phyloP scores from a whole-genome alignment of 92 coral and sea anemone species.

The Umimayanthus kanabou region DNA sequence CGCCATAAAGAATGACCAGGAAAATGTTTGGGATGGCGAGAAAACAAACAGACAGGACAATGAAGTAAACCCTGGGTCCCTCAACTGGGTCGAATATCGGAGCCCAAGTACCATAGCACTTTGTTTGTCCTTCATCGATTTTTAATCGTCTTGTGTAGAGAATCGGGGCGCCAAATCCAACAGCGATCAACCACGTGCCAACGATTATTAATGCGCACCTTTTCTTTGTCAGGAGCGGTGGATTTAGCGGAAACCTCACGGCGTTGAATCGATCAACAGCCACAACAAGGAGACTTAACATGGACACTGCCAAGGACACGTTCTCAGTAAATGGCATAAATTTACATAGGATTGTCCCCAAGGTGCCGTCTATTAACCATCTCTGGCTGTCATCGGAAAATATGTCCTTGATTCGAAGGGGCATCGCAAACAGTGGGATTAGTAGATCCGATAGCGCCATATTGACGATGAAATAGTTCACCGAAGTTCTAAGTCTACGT shows the following conservation, averaged over 20 bases:
- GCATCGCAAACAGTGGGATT: conserved; percentile 25
- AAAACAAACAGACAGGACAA: conserved; percentile 22
- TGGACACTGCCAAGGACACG: conserved; percentile 18
- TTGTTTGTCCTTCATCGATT: background rate
- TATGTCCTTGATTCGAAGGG: conserved; percentile 1
- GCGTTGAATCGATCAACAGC: conserved; percentile 30
- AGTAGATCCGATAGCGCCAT: conserved; percentile 21
- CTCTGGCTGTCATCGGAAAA: background rate
- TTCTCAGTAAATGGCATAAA: conserved; percentile 31
- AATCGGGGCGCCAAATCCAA: conserved; percentile 12
- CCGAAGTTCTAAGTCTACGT: conserved; percentile 22
- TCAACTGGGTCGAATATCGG: conserved; percentile 13
- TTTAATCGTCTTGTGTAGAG: conserved; percentile 19
- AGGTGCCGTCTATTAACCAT: conserved; percentile 17
- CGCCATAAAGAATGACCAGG: conserved; percentile 2
- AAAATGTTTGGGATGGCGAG: conserved; percentile 20
- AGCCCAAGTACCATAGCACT: conserved; percentile 24
- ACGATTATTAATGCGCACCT: conserved; percentile 4
- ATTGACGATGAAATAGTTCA: conserved; percentile 24
- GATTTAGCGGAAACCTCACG: background rate
- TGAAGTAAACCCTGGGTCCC: conserved; percentile 18
- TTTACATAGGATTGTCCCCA: conserved; percentile 21
- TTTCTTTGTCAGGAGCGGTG: conserved; percentile 7
- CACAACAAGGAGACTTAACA: conserved; percentile 10
- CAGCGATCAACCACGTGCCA: conserved; percentile 22